phyloP scores from a whole-genome alignment of 1,140 invertebrate genomes.

The Cylas formicarius region DNA sequence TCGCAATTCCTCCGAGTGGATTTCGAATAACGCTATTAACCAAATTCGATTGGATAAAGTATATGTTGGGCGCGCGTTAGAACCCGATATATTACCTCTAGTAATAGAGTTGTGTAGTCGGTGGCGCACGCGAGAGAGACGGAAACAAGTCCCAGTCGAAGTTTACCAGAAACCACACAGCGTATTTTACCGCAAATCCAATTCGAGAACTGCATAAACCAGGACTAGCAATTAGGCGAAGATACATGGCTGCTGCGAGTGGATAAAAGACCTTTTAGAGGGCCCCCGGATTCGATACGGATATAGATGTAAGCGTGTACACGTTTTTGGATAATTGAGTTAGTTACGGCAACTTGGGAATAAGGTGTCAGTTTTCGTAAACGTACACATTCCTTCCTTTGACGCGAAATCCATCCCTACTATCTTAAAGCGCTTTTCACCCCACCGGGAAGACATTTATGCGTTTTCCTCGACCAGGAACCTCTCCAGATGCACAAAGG shows the following conservation, averaged over 20 bases:
- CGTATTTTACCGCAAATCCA: constrained; percentile 43
- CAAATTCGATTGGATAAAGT: constrained; percentile 35
- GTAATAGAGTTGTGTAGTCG: constrained; percentile 37
- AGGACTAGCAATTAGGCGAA: constrained; percentile 39
- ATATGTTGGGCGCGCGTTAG: constrained; percentile 32
- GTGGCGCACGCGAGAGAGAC: too few relatives aligned
- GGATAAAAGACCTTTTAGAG: constrained; percentile 33
- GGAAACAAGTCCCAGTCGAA: constrained; percentile 37
- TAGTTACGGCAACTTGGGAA: constrained; percentile 11
- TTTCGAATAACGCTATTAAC: constrained; percentile 37
- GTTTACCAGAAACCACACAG: constrained; percentile 41
- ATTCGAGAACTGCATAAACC: constrained; percentile 41
- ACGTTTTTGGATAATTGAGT: constrained; percentile 28
- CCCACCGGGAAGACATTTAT: too few relatives aligned
- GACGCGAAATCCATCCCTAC: too few relatives aligned
- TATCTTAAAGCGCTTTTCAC: too few relatives aligned
- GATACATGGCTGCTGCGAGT: constrained; percentile 35
- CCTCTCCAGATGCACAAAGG: too few relatives aligned
- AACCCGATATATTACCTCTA: constrained; percentile 39
- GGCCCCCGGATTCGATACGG: constrained; percentile 19
- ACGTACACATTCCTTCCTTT: too few relatives aligned
- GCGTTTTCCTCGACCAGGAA: too few relatives aligned
- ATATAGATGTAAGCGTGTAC: constrained; percentile 21
- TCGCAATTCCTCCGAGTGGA: constrained; percentile 32
- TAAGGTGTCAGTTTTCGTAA: too few relatives aligned